Evolutionary conservation across 2,888 invertebrate species (phyloP).

Genomic region (Myathropa florea): DNA sequence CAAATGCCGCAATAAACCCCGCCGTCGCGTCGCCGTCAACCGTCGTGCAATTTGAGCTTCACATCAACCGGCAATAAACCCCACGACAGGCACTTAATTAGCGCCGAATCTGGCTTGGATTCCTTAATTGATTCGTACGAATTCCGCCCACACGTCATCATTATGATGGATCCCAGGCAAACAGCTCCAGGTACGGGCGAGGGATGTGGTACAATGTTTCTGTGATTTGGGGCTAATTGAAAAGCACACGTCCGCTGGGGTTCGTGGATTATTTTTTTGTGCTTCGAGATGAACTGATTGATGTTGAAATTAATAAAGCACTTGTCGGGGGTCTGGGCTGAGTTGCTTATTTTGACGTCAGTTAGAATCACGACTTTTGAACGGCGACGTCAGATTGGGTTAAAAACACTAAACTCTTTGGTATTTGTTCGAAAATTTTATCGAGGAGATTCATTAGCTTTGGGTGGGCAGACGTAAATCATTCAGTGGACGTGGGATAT

Average conservation of each 20-base stretch:
- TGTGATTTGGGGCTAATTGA: slow-evolving; percentile 32
- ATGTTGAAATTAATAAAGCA: slow-evolving; percentile 52
- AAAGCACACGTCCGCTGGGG: slow-evolving; percentile 6
- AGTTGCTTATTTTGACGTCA: slow-evolving; percentile 17
- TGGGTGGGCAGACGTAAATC: too few relatives aligned
- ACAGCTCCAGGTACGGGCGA: not conserved
- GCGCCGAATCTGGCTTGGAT: slow-evolving; percentile 1
- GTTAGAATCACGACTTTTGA: slow-evolving; percentile 18
- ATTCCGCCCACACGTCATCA: slow-evolving; percentile 4
- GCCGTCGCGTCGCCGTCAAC: too few relatives aligned
- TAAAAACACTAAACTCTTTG: too few relatives aligned
- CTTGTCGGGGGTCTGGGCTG: not conserved
- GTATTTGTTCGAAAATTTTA: too few relatives aligned
- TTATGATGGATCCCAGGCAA: slow-evolving; percentile 28
- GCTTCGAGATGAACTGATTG: slow-evolving; percentile 26
- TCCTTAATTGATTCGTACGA: slow-evolving; percentile 12
- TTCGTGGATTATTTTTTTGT: slow-evolving; percentile 28
- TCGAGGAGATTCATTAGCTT: too few relatives aligned
- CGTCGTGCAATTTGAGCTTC: not conserved
- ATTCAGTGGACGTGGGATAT: too few relatives aligned
- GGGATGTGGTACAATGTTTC: slow-evolving; percentile 20
- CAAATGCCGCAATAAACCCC: slow-evolving; percentile 17
- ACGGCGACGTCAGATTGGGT: not conserved
- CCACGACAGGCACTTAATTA: slow-evolving; percentile 14
- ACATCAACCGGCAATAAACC: not conserved